A percentile compares a stretch with the other conserved stretches of the same genome.
Conservation (phyloP, 2,888 invertebrate species). For the Electrophaes corylata region DNA sequence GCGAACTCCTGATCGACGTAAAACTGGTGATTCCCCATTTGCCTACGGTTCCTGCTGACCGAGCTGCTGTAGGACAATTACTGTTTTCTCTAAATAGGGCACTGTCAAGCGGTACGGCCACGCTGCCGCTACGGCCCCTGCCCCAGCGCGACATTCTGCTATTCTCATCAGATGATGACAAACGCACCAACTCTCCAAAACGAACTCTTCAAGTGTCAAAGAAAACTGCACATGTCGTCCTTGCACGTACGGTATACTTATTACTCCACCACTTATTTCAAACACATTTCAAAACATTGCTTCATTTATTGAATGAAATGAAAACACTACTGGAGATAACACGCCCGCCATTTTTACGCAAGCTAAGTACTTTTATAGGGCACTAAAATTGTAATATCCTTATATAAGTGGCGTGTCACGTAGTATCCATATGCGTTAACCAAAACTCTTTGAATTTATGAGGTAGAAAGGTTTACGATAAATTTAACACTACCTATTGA, state of each 20-base stretch:
- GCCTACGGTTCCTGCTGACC: slow-evolving; percentile 95
- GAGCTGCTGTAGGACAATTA: slow-evolving; percentile 94
- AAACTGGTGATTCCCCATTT: slow-evolving; percentile 98
- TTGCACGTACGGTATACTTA: slow-evolving; percentile 44
- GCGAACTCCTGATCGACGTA: slow-evolving; percentile 93
- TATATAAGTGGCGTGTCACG: slow-evolving; percentile 48
- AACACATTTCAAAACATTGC: slow-evolving; percentile 54
- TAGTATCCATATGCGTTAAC: slow-evolving; percentile 56
- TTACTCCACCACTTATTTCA: slow-evolving; percentile 41
- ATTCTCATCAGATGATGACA: slow-evolving; percentile 81
- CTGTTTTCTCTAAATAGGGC: slow-evolving; percentile 89
- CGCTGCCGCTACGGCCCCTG: slow-evolving; percentile 85
- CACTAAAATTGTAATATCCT: slow-evolving; percentile 54
- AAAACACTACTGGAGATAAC: slow-evolving; percentile 82
- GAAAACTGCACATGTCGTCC: slow-evolving; percentile 62
- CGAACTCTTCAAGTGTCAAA: slow-evolving; percentile 69
- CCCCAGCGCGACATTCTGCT: slow-evolving; percentile 86
- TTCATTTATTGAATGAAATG: slow-evolving; percentile 69
- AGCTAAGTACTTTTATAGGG: slow-evolving; percentile 74
- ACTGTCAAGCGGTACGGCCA: slow-evolving; percentile 86
- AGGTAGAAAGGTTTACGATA: slow-evolving; percentile 67
- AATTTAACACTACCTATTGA: slow-evolving; percentile 65
- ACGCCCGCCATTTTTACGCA: slow-evolving; percentile 84
- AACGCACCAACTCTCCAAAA: slow-evolving; percentile 65
- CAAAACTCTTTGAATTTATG: slow-evolving; percentile 68